phyloP scores from a whole-genome alignment of 2,797 vertebrate genomes.

The Lithobates pipiens region DNA sequence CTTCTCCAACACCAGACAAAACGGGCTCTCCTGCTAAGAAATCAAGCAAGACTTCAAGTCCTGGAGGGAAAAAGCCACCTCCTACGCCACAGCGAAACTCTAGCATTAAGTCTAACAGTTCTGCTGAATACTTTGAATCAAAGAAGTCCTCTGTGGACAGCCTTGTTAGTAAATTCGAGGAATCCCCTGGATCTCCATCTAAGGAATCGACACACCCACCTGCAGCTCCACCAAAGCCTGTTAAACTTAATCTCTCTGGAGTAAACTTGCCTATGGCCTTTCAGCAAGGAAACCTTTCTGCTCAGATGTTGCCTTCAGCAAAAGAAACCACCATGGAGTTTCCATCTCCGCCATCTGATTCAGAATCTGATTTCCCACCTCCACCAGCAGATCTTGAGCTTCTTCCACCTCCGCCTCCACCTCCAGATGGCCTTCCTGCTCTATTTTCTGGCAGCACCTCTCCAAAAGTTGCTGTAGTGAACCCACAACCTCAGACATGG shows the following conservation, averaged over 20 bases:
- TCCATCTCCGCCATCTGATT: constrained; percentile 86
- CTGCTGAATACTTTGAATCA: constrained; percentile 84
- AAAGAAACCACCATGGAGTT: constrained; percentile 78
- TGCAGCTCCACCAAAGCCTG: constrained; percentile 89
- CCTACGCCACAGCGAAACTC: constrained; percentile 91
- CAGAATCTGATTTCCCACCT: constrained; percentile 87
- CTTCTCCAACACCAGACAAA: constrained; percentile 80
- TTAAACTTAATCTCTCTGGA: constrained; percentile 87
- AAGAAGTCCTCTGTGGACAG: constrained; percentile 87
- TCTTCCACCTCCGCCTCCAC: constrained; percentile 84
- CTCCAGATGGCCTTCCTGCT: constrained; percentile 82
- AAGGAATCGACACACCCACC: constrained; percentile 81
- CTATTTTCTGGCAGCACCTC: constrained; percentile 77
- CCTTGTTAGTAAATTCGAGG: constrained; percentile 88
- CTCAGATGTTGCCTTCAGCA: constrained; percentile 66
- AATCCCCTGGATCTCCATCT: constrained; percentile 80
- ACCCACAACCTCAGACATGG: constrained; percentile 91
- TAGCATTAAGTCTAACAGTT: constrained; percentile 82
- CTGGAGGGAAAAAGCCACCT: constrained; percentile 86
- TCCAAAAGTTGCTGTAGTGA: constrained; percentile 90
- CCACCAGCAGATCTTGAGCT: constrained; percentile 87
- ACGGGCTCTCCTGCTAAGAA: constrained; percentile 81
- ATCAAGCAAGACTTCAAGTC: constrained; percentile 78
- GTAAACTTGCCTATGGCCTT: constrained; percentile 81
- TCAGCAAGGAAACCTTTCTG: constrained; percentile 77